These are phyloP conservation scores for Rhinoderma darwinii DNA, from an alignment of 2,113 vertebrate species.

Conservation along the genomic window DNA sequence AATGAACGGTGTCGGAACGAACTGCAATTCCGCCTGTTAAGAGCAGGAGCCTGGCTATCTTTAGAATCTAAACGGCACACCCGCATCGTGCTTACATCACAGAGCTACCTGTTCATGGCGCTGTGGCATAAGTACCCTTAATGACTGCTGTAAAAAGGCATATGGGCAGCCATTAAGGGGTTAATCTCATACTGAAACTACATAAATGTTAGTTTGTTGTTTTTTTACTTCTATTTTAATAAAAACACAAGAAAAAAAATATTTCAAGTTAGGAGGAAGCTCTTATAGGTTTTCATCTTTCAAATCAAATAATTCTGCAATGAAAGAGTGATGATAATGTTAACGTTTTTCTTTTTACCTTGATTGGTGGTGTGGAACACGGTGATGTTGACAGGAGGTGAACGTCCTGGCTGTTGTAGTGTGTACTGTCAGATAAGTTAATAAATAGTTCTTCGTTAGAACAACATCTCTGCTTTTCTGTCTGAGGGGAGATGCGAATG, in stretches of 20 bases:
- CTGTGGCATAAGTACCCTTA: too few relatives aligned
- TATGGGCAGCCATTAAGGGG: too few relatives aligned
- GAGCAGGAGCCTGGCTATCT: too few relatives aligned
- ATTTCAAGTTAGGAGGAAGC: neutral
- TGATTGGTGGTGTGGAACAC: constrained; percentile 79
- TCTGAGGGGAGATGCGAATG: constrained; percentile 83
- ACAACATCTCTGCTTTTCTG: constrained; percentile 71
- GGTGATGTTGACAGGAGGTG: constrained; percentile 73
- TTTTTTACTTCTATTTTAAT: too few relatives aligned
- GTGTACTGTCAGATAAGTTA: constrained; percentile 84
- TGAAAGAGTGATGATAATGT: neutral
- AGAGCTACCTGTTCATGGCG: too few relatives aligned
- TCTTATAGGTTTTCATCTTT: neutral
- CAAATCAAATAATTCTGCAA: neutral
- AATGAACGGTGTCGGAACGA: too few relatives aligned
- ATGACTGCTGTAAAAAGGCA: too few relatives aligned
- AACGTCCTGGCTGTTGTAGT: constrained; percentile 74
- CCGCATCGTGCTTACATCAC: too few relatives aligned
- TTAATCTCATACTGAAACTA: too few relatives aligned
- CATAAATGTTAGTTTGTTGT: too few relatives aligned
- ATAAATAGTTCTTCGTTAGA: constrained; percentile 83
- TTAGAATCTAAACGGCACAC: too few relatives aligned
- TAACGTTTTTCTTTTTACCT: constrained; percentile 21
- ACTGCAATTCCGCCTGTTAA: too few relatives aligned
- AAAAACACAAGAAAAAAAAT: neutral